These are phyloP conservation scores for Myocastor coypus DNA, from an alignment of 2,113 vertebrate species.

Conservation along the genomic window DNA sequence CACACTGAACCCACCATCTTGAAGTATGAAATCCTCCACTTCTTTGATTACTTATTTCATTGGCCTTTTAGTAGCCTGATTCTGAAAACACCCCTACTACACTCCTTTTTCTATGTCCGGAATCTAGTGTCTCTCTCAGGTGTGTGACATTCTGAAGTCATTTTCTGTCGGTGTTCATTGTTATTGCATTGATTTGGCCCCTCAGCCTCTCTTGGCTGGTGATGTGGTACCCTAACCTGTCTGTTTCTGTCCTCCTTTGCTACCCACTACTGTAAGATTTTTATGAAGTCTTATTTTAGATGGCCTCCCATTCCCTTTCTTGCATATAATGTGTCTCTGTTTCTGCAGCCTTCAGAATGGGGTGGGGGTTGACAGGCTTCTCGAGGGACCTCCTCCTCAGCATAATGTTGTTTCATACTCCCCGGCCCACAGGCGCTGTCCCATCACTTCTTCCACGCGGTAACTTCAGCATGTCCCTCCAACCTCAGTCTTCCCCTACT, in stretches of 20 bases:
- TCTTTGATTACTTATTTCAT: not conserved
- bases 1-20: not conserved
- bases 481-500: not conserved
- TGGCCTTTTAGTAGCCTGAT: not conserved
- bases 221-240: not conserved
- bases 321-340: not conserved
- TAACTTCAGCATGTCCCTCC: not conserved
- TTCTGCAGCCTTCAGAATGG: not conserved
- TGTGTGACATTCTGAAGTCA: not conserved
- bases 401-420: not conserved
- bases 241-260: not conserved
- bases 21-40: not conserved
- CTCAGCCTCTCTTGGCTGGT: not conserved
- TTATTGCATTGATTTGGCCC: not conserved
- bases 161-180: not conserved
- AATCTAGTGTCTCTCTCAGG: not conserved
- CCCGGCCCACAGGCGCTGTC: not conserved
- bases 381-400: not conserved
- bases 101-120: not conserved
- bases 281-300: not conserved
- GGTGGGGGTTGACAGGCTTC: not conserved
- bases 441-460: not conserved
- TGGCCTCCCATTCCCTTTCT: not conserved
- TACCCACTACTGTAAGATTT: not conserved
- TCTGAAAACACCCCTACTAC: not conserved